These are phyloP conservation scores for Rhodeus uyekii DNA, from an alignment of 2,797 vertebrate species.

Conservation along the genomic window DNA sequence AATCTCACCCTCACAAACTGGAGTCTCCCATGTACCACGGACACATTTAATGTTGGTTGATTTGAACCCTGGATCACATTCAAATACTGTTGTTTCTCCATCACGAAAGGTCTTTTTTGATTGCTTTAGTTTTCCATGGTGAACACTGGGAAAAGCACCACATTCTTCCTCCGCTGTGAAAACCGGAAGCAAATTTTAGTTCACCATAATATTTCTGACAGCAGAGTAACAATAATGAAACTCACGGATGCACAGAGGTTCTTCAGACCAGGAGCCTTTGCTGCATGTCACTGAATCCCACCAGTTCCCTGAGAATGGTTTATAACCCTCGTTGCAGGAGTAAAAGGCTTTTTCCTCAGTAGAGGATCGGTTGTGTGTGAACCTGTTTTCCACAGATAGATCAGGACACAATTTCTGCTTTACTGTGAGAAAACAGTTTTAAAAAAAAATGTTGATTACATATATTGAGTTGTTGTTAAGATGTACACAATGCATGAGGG, in stretches of 20 bases:
- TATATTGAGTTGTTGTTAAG: neutral
- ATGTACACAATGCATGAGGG: too few species aligned
- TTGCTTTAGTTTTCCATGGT: neutral
- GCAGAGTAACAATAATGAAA: neutral
- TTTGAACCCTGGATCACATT: conserved; percentile 43
- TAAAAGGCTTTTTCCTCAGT: neutral
- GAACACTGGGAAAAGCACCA: conserved; percentile 52
- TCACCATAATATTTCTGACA: neutral
- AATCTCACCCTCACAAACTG: too few species aligned
- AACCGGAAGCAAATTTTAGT: neutral
- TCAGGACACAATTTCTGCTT: neutral
- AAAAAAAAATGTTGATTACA: neutral
- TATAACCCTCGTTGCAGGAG: neutral
- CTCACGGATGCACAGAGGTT: neutral
- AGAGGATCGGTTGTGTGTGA: rapidly evolving
- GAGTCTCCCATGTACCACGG: too few species aligned
- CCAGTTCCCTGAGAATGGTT: neutral
- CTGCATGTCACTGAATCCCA: neutral
- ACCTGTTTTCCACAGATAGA: neutral
- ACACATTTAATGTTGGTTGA: too few species aligned
- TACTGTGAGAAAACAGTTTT: neutral
- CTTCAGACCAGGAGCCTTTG: neutral
- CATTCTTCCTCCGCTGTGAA: conserved; percentile 52
- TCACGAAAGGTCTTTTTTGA: rapidly evolving
- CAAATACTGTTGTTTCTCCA: rapidly evolving